Evolutionary conservation across 2,113 vertebrate species (phyloP), one percentile per base, ranked within the genome.

Genomic region (Synodontis membranacea): DNA sequence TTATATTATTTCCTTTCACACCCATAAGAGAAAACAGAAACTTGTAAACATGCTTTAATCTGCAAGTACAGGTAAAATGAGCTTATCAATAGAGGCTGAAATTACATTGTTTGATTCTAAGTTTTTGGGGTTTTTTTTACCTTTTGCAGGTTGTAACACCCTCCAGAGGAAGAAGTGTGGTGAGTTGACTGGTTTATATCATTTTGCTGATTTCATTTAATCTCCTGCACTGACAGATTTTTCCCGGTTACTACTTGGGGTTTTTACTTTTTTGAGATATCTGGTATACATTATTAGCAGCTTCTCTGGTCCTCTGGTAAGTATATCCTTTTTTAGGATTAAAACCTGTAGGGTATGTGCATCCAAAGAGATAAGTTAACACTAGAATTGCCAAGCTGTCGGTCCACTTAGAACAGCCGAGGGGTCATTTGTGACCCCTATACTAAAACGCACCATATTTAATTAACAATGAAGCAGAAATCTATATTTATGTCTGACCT

Each of bases 131-230:
- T n/a, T n/a, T n/a, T n/a, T n/a, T n/a, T n/a, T n/a, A n/a, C n/a
- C 50, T 87, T 92, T 92, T 93, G 80, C 90, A 95, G 95, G 91
- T 88, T 37, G 81, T 78, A 56, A 88, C 92, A 28, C 83, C 86
- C 50, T 79, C 90, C 37, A 86, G 87, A 54, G 79, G 60, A 42
- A 88, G 88, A 89, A 93, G 92, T 92, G 92, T 93, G 94, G 93
- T 95, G 88, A 95, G 94, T 95, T 68, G n/a, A 14, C 82, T 44
- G 11, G n/a, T 56, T 90, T 37, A 34, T 76, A 79, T 46, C 39
- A 60, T 80, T 70, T 31, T 52, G 4, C 68, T 39, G 52, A 79
- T 52, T 62, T 52, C 14, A 2, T 78, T 46, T 21, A 1, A 21
- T 85, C 37, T 46, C 46, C 10, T 76, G 46, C 31, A 68, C 19